Evolutionary conservation across 1,140 invertebrate genomes (phyloP).

Genomic region (Caenorhabditis latens): DNA sequence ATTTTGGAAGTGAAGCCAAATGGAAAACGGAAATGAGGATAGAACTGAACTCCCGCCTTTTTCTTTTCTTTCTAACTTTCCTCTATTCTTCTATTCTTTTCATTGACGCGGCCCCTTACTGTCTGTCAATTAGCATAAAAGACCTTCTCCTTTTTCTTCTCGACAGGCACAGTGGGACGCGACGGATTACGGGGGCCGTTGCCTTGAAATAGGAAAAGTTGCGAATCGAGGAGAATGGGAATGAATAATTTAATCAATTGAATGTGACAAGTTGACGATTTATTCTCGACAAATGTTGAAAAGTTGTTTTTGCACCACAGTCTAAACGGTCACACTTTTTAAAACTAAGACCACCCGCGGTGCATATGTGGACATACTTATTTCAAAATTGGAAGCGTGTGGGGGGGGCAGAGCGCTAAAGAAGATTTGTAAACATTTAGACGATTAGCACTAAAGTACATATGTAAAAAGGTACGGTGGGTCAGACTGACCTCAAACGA

Average conservation of each 20-base stretch:
- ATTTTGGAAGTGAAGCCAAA: background rate
- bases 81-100: constrained; percentile 18
- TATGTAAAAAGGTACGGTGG: constrained; percentile 36
- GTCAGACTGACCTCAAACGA: constrained; percentile 13
- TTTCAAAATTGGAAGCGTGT: background rate
- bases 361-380: constrained; percentile 20
- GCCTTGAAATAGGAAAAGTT: constrained; percentile 30
- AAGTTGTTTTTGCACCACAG: background rate
- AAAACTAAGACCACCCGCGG: constrained; percentile 19
- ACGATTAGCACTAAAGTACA: constrained; percentile 42
- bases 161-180: constrained; percentile 52
- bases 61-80: background rate
- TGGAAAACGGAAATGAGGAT: constrained; percentile 26
- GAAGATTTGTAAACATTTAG: constrained; percentile 51
- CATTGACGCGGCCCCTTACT: constrained; percentile 49
- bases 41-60: constrained; percentile 10
- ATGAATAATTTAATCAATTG: background rate
- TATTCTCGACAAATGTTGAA: no score
- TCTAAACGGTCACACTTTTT: background rate
- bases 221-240: background rate
- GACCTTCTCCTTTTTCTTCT: constrained; percentile 17
- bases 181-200: constrained; percentile 39
- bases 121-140: constrained; percentile 56
- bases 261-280: constrained; percentile 43
- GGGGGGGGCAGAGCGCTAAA: background rate